Conservation (phyloP, 2,113 vertebrate genomes). For the Tragelaphus strepsiceros region DNA sequence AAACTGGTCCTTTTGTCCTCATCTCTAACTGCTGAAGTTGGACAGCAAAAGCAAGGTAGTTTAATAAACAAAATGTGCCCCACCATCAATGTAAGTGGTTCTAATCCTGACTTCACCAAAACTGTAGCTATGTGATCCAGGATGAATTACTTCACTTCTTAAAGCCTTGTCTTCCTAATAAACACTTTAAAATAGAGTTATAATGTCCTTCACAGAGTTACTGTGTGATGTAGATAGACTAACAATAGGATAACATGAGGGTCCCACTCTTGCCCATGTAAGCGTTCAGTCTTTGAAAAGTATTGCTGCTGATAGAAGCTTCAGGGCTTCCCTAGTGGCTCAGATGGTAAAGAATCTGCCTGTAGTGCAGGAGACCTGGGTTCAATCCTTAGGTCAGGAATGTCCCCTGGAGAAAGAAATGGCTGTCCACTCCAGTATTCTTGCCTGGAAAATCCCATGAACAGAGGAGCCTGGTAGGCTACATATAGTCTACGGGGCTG, state of each 20-base stretch:
- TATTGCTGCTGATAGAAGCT: neutral
- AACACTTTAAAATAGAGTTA: neutral
- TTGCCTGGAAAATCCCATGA: neutral
- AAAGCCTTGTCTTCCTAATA: neutral
- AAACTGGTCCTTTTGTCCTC: neutral
- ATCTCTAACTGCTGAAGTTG: neutral
- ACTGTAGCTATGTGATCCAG: neutral
- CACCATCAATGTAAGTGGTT: fast-evolving
- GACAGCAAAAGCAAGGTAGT: neutral
- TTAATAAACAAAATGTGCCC: fast-evolving
- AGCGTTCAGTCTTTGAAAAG: neutral
- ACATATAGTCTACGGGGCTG: neutral
- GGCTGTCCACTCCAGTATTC: neutral
- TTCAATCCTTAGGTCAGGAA: neutral
- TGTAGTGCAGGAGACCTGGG: neutral
- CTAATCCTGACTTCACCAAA: neutral
- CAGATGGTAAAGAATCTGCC: neutral
- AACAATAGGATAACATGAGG: neutral
- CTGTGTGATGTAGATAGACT: neutral
- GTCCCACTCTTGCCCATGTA: neutral
- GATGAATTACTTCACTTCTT: neutral
- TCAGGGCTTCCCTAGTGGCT: neutral
- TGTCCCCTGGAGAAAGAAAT: neutral
- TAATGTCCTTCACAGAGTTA: neutral
- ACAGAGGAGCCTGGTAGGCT: neutral